These are phyloP conservation scores for Lysandra bellargus DNA, from an alignment of 2,888 invertebrate species.

Conservation along the genomic window DNA sequence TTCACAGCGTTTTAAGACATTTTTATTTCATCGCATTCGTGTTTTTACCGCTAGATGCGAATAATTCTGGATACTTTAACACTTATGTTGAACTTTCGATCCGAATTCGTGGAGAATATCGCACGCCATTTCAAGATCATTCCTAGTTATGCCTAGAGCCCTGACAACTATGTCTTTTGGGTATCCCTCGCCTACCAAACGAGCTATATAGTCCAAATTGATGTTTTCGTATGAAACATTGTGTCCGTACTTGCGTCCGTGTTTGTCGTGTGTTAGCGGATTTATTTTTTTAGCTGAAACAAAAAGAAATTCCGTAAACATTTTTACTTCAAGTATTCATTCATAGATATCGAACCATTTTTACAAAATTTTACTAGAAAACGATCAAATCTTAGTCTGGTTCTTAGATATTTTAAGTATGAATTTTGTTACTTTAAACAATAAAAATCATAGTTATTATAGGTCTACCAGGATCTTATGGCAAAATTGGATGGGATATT, in stretches of 20 bases:
- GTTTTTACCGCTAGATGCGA: conserved; percentile 41
- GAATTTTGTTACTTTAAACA: too few relatives aligned
- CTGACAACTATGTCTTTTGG: conserved; percentile 94
- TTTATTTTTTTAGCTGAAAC: conserved; percentile 73
- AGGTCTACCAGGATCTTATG: too few relatives aligned
- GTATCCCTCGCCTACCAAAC: conserved; percentile 93
- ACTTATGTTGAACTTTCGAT: conserved; percentile 68
- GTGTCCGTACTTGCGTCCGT: conserved; percentile 72
- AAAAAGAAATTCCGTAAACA: background rate
- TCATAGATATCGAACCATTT: too few relatives aligned
- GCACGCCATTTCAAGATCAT: conserved; percentile 97
- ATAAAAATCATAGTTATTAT: too few relatives aligned
- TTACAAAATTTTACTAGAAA: too few relatives aligned
- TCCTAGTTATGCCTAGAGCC: conserved; percentile 94
- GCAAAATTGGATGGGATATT: too few relatives aligned
- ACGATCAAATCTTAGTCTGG: too few relatives aligned
- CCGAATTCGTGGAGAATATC: conserved; percentile 96
- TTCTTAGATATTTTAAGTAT: too few relatives aligned
- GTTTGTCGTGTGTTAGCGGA: conserved; percentile 74
- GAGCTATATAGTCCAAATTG: conserved; percentile 94
- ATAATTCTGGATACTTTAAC: conserved; percentile 47
- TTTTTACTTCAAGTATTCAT: too few relatives aligned
- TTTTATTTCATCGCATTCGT: background rate
- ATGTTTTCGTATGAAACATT: conserved; percentile 91
- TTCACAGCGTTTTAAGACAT: background rate